Evolutionary conservation across 1,140 invertebrate genomes (phyloP).

Genomic region (Caenorhabditis brenneri): DNA sequence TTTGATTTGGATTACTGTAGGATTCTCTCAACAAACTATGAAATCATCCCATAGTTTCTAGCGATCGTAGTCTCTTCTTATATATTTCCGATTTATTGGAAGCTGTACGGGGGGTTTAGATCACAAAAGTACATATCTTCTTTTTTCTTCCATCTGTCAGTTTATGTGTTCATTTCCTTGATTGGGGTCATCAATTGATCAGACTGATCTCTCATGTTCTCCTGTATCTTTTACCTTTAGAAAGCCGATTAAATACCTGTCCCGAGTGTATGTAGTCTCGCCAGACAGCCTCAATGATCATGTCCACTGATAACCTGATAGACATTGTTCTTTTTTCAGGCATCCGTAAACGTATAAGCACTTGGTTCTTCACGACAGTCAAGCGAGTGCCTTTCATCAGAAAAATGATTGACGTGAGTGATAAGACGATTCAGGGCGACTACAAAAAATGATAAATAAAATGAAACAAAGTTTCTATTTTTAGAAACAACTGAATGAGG

Average conservation of each 20-base stretch:
- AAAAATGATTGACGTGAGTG: conserved; percentile 76
- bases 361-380: conserved; percentile 55
- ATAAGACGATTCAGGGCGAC: neutral
- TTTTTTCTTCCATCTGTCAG: too few species aligned
- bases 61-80: neutral
- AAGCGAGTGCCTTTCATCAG: conserved; percentile 73
- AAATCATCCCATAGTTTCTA: too few species aligned
- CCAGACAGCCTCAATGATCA: conserved; percentile 8
- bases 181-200: neutral
- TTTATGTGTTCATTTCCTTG: neutral
- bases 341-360: conserved; percentile 35
- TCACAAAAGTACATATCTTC: neutral
- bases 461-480: neutral
- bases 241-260: neutral
- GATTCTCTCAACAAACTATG: too few species aligned
- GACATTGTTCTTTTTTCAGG: neutral
- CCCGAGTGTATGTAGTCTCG: neutral
- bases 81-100: too few species aligned
- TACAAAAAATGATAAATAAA: neutral
- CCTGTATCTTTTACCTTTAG: neutral
- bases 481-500: conserved; percentile 19
- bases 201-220: neutral
- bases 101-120: too few species aligned
- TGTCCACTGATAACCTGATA: neutral
- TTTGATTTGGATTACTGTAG: too few species aligned